These are phyloP conservation scores for Girardinus metallicus DNA, from an alignment of 2,797 vertebrate species.

Conservation along the genomic window DNA sequence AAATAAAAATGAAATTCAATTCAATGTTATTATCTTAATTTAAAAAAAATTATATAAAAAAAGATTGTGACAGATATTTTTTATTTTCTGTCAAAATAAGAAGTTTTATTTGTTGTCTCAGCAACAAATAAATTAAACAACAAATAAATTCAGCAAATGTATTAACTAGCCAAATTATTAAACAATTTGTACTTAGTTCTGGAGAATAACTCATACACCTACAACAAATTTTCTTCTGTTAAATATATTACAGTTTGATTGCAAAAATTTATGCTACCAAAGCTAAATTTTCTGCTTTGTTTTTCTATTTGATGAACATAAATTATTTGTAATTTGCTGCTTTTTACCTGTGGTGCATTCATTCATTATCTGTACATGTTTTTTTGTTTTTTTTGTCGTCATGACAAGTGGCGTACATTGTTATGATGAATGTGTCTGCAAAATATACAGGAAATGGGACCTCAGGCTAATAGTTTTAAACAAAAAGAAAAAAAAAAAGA, in stretches of 20 bases:
- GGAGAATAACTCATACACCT: not conserved
- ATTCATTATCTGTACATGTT: not conserved
- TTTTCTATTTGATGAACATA: not conserved
- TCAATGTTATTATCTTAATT: no score
- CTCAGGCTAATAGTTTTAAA: slow-evolving; percentile 20
- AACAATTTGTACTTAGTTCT: not conserved
- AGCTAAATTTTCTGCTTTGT: not conserved
- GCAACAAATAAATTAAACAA: no score
- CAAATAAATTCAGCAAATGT: no score
- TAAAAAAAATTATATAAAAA: no score
- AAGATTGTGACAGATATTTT: no score
- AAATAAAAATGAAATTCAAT: no score
- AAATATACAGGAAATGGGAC: slow-evolving; percentile 39
- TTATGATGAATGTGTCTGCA: slow-evolving; percentile 2
- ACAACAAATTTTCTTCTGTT: not conserved
- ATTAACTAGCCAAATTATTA: not conserved
- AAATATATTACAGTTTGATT: not conserved
- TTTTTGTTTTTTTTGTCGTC: not conserved
- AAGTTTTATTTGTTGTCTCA: no score
- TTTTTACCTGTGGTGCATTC: not conserved
- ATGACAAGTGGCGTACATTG: slow-evolving; percentile 23
- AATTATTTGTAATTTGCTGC: not conserved
- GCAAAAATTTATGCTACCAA: not conserved
- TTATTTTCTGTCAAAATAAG: no score
- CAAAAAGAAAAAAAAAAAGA: not conserved